Percentiles rank a stretch among this genome's conserved stretches.
Conservation (phyloP, 2,113 vertebrate genomes). For the Gymnorhina tibicen region DNA sequence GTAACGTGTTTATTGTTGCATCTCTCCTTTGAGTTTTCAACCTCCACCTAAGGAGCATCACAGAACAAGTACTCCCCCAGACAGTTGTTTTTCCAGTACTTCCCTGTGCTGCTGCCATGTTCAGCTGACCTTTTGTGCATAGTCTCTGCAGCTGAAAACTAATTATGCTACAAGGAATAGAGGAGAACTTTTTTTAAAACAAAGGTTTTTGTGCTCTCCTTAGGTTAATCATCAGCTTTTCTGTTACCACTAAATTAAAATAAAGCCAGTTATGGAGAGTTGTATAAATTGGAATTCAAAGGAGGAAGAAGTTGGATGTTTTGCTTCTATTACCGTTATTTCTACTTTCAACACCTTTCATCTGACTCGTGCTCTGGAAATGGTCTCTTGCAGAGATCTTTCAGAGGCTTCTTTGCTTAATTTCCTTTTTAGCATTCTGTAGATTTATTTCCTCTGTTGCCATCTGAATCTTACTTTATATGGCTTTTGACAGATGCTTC, state of each 20-base stretch:
- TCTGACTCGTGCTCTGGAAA: not conserved
- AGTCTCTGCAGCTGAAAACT: not conserved
- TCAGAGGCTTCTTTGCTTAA: not conserved
- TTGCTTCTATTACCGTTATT: not conserved
- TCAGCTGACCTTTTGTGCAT: not conserved
- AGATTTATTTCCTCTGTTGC: constrained; percentile 23
- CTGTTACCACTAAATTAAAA: not conserved
- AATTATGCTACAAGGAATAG: not conserved
- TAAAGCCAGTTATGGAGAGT: not conserved
- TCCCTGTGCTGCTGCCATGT: not conserved
- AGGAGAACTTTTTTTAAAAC: not conserved
- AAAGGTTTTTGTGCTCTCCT: not conserved
- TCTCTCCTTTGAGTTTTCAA: not conserved
- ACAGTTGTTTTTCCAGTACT: not conserved
- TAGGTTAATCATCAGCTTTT: not conserved
- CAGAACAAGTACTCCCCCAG: not conserved
- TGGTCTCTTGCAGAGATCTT: not conserved
- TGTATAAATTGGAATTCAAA: not conserved
- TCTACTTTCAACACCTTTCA: not conserved
- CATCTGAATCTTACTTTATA: not conserved
- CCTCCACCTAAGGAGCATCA: not conserved
- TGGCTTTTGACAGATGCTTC: constrained; percentile 9
- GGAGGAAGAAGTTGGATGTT: not conserved
- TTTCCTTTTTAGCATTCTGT: constrained; percentile 9
- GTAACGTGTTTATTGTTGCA: not conserved